Percentiles rank a stretch among this genome's conserved stretches.
phyloP scores from a whole-genome alignment of 1,140 invertebrate genomes.

The Fopius arisanus region DNA sequence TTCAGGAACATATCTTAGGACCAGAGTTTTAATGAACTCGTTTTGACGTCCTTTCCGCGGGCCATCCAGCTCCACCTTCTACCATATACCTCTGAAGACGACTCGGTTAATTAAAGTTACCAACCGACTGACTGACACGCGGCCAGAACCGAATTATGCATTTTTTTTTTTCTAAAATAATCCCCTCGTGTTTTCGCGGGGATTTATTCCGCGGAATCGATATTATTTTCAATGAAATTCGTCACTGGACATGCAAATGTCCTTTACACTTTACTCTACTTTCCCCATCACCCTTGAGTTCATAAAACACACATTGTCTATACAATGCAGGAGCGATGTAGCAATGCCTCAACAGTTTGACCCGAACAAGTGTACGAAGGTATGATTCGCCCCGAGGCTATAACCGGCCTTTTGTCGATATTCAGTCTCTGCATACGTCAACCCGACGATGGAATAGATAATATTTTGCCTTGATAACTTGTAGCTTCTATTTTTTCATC shows the following conservation, averaged over 20 bases:
- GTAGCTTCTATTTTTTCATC: background rate
- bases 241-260: no score
- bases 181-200: background rate
- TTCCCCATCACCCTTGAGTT: conserved; percentile 3
- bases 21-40: conserved; percentile 56
- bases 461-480: background rate
- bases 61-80: conserved; percentile 14
- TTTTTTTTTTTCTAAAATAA: background rate
- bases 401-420: conserved; percentile 23
- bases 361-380: background rate
- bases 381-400: conserved; percentile 9
- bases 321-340: background rate
- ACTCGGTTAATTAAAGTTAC: conserved; percentile 49
- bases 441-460: background rate
- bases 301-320: background rate
- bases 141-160: conserved; percentile 22
- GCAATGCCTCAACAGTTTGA: conserved; percentile 9
- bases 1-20: conserved; percentile 24
- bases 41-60: conserved; percentile 44
- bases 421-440: conserved; percentile 1
- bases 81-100: conserved; percentile 18
- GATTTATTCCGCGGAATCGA: no score
- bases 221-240: no score
- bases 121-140: conserved; percentile 30
- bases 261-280: conserved; percentile 7